phyloP scores from a whole-genome alignment of 2,797 vertebrate genomes.

The Anas flavirostris region DNA sequence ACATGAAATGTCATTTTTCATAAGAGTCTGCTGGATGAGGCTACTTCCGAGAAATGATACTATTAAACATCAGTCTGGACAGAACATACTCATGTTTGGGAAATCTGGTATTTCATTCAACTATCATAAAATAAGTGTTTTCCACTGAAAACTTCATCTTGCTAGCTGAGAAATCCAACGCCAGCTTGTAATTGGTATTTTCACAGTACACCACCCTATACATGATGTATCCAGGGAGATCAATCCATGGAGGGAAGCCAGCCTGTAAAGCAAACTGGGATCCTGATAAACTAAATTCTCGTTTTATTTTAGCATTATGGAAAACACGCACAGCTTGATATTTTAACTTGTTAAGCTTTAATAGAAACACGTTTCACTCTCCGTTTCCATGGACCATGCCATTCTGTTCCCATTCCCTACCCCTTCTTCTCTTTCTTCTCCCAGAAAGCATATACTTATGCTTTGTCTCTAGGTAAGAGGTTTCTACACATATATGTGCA shows the following conservation, averaged over 20 bases:
- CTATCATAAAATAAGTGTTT: background rate
- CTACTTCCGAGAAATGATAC: background rate
- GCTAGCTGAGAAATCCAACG: background rate
- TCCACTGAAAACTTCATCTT: background rate
- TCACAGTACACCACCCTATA: background rate
- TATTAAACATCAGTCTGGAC: background rate
- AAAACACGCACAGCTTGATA: background rate
- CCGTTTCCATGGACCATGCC: background rate
- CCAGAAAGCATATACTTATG: background rate
- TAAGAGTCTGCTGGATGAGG: background rate
- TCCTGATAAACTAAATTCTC: background rate
- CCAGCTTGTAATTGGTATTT: background rate
- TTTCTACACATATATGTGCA: background rate
- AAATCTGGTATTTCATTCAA: background rate
- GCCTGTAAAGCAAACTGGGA: background rate
- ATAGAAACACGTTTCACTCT: background rate
- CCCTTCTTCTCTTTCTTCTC: background rate
- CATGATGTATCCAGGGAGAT: background rate
- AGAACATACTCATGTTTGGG: background rate
- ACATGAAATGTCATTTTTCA: background rate
- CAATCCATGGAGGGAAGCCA: background rate
- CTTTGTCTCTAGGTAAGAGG: background rate
- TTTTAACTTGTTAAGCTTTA: background rate
- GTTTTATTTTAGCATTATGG: background rate
- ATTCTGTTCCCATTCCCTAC: background rate